These are phyloP conservation scores for Montipora foliosa DNA, from an alignment of 64 coral and sea anemone genomes.

Conservation along the genomic window DNA sequence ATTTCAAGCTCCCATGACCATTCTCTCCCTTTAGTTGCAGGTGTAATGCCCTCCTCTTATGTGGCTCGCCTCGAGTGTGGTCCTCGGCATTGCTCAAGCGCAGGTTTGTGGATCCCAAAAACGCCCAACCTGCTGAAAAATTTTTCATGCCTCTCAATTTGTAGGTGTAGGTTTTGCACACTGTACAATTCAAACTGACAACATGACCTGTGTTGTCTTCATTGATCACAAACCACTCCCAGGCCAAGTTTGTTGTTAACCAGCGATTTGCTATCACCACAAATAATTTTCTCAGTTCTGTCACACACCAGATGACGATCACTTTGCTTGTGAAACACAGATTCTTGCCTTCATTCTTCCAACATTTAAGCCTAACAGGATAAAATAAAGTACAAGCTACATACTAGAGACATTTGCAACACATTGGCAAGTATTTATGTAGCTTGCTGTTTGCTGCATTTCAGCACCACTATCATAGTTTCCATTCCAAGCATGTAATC, in stretches of 20 bases:
- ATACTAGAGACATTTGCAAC: too few relatives aligned
- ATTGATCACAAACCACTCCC: slow-evolving; percentile 77
- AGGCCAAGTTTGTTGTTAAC: slow-evolving; percentile 62
- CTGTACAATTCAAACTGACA: slow-evolving; percentile 72
- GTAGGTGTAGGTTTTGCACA: slow-evolving; percentile 66
- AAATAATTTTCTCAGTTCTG: slow-evolving; percentile 30
- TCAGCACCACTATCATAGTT: too few relatives aligned
- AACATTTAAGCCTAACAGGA: too few relatives aligned
- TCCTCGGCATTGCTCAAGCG: slow-evolving; percentile 26
- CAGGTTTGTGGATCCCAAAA: slow-evolving; percentile 15
- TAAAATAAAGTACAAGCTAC: too few relatives aligned
- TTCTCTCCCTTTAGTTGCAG: slow-evolving; percentile 65
- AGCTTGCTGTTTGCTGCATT: too few relatives aligned
- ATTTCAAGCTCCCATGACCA: slow-evolving; percentile 57
- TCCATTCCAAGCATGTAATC: too few relatives aligned
- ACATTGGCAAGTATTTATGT: too few relatives aligned
- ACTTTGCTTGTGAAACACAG: too few relatives aligned
- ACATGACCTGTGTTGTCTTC: slow-evolving; percentile 62
- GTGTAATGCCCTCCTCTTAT: slow-evolving; percentile 62
- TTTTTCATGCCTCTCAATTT: slow-evolving; percentile 74
- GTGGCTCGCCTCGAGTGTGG: slow-evolving; percentile 31
- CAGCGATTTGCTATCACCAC: slow-evolving; percentile 65
- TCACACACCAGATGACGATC: too few relatives aligned
- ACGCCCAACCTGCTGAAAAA: slow-evolving; percentile 42
- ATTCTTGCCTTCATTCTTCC: too few relatives aligned